A percentile compares a stretch with the other conserved stretches of the same genome.
Conservation (phyloP, 1,140 invertebrate species). For the Anoplolepis gracilipes region DNA sequence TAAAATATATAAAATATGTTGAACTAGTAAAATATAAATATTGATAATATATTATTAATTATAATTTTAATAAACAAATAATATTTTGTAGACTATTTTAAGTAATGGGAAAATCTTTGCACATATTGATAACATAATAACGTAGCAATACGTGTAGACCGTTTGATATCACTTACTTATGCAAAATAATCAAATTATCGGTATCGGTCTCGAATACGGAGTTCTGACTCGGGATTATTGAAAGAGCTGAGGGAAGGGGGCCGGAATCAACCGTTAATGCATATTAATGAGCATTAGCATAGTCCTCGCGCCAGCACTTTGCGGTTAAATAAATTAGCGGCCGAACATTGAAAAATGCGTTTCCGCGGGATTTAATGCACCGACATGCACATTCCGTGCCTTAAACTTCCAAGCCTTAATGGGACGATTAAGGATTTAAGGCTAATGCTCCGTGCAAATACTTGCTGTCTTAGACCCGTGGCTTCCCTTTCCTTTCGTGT, state of each 20-base stretch:
- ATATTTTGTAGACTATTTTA: background rate
- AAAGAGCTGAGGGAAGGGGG: background rate
- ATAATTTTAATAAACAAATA: background rate
- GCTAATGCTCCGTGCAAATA: slow-evolving; percentile 64
- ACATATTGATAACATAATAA: background rate
- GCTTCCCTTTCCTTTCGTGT: slow-evolving; percentile 45
- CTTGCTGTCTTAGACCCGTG: background rate
- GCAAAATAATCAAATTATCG: slow-evolving; percentile 34
- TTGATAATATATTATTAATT: background rate
- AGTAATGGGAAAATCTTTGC: background rate
- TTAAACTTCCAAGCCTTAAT: slow-evolving; percentile 61
- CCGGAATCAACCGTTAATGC: slow-evolving; percentile 42
- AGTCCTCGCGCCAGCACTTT: slow-evolving; percentile 48
- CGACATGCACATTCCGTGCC: slow-evolving; percentile 38
- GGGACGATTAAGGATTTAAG: slow-evolving; percentile 70
- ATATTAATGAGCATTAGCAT: slow-evolving; percentile 61
- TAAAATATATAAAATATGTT: background rate
- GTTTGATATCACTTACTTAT: slow-evolving; percentile 32
- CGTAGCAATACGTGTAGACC: background rate
- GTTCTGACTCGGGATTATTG: slow-evolving; percentile 32
- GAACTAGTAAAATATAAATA: background rate
- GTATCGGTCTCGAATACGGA: slow-evolving; percentile 7
- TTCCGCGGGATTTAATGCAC: slow-evolving; percentile 28
- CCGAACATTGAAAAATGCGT: slow-evolving; percentile 42
- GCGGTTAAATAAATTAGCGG: slow-evolving; percentile 64